Base-by-base conservation (phyloP, 2,888 invertebrate species). In the Aleiodes alternator region DNA sequence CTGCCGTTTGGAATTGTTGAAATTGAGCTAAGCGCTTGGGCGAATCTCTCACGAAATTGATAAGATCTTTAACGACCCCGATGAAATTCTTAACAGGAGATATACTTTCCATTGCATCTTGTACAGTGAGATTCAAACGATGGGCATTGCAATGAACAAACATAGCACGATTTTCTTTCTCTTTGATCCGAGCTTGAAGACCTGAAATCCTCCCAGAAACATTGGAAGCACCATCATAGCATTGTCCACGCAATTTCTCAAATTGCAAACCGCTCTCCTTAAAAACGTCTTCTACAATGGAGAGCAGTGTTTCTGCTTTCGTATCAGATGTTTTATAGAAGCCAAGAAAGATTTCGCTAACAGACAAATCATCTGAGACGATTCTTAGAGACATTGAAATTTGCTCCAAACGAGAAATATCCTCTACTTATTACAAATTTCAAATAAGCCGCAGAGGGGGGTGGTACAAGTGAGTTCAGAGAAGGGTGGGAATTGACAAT, bases 151-250 rank as follows among this genome's bases (percentile, higher is more conserved):
- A 81, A 53, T 82, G 80, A 29, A 80, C 77, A 55, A 77, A 78
- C 51, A 81, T 55, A 29, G 81, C 80, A 66, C 78, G 66, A 9
- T 76, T 76, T 56, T 78, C 76, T 71, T 78, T 77, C 76, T 80
- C 74, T 72, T 68, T 68, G 11, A 82, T 76, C 61, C 80, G 80
- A 51, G 76, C 51, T 57, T 81, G 82, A 31, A 82, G 79, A 51
- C 82, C 80, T 34, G 76, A 75, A 11, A 82, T 71, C 51, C 74
- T 71, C n/a, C 82, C 81, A 7, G 78, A 69, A 61, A 83, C 80
- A 56, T 81, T 80, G 8, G 80, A 14, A 14, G 82, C 82, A 48
- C 83, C 83, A 69, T 81, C 83, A 55, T 80, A 82, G 64, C 79
- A 81, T 61, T 82, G 80, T 23, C 78, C 82, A 59, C 81, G 77